Conservation (phyloP, 2,113 vertebrate species). For the Tyrannus savana region DNA sequence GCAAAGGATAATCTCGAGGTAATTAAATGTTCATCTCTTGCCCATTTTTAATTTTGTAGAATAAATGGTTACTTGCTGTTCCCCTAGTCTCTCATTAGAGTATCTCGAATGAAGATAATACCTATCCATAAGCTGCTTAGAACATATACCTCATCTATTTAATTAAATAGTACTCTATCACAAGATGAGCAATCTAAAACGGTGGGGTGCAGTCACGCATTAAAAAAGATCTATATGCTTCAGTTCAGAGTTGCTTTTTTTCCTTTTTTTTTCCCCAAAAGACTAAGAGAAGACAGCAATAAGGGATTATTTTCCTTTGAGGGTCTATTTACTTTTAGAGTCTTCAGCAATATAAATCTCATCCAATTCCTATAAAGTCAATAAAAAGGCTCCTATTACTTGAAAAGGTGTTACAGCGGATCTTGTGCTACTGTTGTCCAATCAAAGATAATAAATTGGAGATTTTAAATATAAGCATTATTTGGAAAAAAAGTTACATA, state of each 20-base stretch:
- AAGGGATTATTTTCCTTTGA: neutral
- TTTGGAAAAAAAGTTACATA: neutral
- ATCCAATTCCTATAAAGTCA: neutral
- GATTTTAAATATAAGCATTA: neutral
- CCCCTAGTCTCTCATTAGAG: neutral
- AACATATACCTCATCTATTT: neutral
- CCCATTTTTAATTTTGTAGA: constrained; percentile 44
- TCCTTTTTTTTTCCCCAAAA: neutral
- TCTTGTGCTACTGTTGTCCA: neutral
- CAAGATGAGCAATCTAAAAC: neutral
- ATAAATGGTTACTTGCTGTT: constrained; percentile 20
- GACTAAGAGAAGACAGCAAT: neutral
- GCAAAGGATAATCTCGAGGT: neutral
- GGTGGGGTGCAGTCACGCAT: neutral
- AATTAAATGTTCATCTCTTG: constrained; percentile 52
- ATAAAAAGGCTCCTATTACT: neutral
- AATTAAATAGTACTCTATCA: neutral
- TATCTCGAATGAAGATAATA: constrained; percentile 8
- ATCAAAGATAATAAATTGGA: neutral
- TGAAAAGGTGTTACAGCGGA: neutral
- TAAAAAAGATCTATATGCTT: neutral
- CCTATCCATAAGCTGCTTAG: neutral
- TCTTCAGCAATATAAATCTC: neutral
- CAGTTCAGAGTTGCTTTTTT: neutral
- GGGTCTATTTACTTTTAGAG: neutral